Conservation (phyloP, 1,140 invertebrate genomes). For the Vanessa tameamea region DNA sequence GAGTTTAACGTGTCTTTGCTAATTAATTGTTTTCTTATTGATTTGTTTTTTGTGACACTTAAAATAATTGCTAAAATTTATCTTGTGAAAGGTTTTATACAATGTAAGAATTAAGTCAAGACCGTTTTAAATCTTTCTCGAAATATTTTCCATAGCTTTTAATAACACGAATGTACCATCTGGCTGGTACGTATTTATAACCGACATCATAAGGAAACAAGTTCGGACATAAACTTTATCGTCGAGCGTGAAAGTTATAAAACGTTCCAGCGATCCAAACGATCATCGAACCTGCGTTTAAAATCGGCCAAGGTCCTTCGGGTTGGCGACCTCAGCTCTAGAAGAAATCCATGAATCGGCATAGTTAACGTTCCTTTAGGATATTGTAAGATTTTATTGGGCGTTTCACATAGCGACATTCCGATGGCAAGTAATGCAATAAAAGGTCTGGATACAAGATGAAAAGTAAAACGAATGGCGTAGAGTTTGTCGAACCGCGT, state of each 20-base stretch:
- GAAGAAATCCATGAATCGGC: constrained; percentile 47
- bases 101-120: background rate
- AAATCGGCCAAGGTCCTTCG: constrained; percentile 75
- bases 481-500: constrained; percentile 72
- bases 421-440: constrained; percentile 52
- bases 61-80: background rate
- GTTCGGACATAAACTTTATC: constrained; percentile 64
- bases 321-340: constrained; percentile 52
- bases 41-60: background rate
- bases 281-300: constrained; percentile 64
- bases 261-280: constrained; percentile 57
- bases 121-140: constrained; percentile 25
- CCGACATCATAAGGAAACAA: constrained; percentile 56
- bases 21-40: background rate
- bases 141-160: constrained; percentile 34
- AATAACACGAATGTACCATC: constrained; percentile 40
- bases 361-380: constrained; percentile 25
- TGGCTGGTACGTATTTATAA: constrained; percentile 40
- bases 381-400: constrained; percentile 45
- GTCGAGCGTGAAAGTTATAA: constrained; percentile 67
- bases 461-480: constrained; percentile 69
- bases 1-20: background rate
- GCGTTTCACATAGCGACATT: constrained; percentile 56
- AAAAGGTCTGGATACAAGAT: constrained; percentile 65
- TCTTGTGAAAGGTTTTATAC: too few species aligned